phyloP scores from a whole-genome alignment of 2,888 invertebrate species.

The Scaptomyza cyrtandrae region DNA sequence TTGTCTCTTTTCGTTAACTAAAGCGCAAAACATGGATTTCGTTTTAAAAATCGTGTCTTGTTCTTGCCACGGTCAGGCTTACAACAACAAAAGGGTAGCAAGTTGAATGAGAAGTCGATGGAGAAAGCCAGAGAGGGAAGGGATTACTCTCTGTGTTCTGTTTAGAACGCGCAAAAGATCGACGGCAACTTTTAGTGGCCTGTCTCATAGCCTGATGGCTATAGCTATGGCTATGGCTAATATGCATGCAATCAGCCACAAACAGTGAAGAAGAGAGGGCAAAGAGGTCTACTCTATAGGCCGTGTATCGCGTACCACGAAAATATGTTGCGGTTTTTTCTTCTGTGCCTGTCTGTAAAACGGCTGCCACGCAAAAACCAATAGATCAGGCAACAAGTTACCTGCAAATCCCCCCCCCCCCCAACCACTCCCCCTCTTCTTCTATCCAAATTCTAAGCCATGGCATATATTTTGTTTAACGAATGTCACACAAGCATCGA shows the following conservation, averaged over 20 bases:
- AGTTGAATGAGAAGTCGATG: conserved; percentile 19
- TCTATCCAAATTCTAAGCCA: conserved; percentile 24
- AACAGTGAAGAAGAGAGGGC: conserved; percentile 19
- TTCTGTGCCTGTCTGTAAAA: conserved; percentile 38
- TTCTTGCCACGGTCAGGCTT: conserved; percentile 65
- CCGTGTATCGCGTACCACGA: conserved; percentile 58
- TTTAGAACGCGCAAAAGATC: conserved; percentile 66
- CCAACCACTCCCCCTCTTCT: neutral
- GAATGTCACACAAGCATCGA: conserved; percentile 67
- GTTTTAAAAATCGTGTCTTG: conserved; percentile 79
- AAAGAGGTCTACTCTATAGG: neutral
- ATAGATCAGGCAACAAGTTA: conserved; percentile 71
- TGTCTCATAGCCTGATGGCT: conserved; percentile 56
- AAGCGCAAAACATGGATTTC: conserved; percentile 74
- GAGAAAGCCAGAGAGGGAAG: neutral
- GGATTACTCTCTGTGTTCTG: conserved; percentile 10
- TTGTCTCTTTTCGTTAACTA: neutral
- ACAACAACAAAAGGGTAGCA: conserved; percentile 72
- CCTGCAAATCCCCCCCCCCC: neutral
- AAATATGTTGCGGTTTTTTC: conserved; percentile 64
- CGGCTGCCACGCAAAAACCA: conserved; percentile 76
- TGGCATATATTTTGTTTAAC: conserved; percentile 76
- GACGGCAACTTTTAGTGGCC: conserved; percentile 49
- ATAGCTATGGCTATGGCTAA: conserved; percentile 78
- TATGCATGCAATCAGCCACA: conserved; percentile 78